These are phyloP conservation scores for Fragum whitleyi DNA, from an alignment of 2,888 invertebrate genomes.

Conservation along the genomic window DNA sequence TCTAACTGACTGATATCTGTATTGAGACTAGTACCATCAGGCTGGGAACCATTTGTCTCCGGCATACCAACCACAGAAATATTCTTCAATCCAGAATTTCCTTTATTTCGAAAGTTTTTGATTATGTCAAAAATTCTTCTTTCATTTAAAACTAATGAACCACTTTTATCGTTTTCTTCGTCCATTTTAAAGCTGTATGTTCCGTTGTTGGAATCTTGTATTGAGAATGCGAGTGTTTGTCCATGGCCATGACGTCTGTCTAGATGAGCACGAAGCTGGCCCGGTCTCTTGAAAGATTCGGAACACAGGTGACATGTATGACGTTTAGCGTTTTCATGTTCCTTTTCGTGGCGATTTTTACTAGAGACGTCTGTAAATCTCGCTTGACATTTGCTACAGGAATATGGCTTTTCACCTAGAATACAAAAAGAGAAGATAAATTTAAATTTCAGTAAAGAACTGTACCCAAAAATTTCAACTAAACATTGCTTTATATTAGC, in stretches of 20 bases:
- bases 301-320: conserved; percentile 80
- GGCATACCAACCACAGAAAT: conserved; percentile 27
- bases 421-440: conserved; percentile 37
- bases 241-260: conserved; percentile 64
- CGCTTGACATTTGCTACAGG: conserved; percentile 79
- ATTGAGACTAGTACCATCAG: conserved; percentile 27
- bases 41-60: conserved; percentile 33
- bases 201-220: conserved; percentile 53
- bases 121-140: conserved; percentile 74
- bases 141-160: conserved; percentile 56
- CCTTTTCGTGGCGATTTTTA: conserved; percentile 80
- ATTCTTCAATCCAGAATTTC: conserved; percentile 47
- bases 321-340: conserved; percentile 79
- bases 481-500: too few relatives aligned
- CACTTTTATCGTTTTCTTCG: conserved; percentile 37
- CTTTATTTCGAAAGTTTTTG: conserved; percentile 67
- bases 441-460: too few relatives aligned
- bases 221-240: too few relatives aligned
- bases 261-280: conserved; percentile 79
- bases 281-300: conserved; percentile 79
- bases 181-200: conserved; percentile 37
- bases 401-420: conserved; percentile 81
- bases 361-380: conserved; percentile 83
- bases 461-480: too few relatives aligned
- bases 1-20: conserved; percentile 59